phyloP scores from a whole-genome alignment of 2,113 vertebrate genomes.

The Triplophysa dalaica region DNA sequence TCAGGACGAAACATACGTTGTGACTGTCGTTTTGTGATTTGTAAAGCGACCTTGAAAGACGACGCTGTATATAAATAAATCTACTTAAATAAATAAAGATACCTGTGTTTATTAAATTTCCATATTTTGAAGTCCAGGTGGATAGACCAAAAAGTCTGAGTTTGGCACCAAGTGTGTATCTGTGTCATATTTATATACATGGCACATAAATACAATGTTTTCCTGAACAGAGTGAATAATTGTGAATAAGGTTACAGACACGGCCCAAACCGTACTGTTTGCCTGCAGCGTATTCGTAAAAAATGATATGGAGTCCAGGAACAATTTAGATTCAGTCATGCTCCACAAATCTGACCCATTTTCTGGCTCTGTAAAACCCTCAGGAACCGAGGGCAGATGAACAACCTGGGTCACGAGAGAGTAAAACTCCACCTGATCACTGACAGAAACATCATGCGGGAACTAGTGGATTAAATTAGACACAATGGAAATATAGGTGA shows the following conservation, averaged over 20 bases:
- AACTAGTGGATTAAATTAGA: slow-evolving; percentile 17
- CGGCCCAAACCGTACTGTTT: slow-evolving; percentile 7
- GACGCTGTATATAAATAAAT: no score
- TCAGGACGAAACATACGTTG: background rate
- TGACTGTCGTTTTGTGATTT: background rate
- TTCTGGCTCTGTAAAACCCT: slow-evolving; percentile 58
- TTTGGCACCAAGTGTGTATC: no score
- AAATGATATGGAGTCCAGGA: slow-evolving; percentile 47
- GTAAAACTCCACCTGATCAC: slow-evolving; percentile 27
- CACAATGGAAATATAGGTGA: slow-evolving; percentile 4
- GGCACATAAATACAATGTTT: background rate
- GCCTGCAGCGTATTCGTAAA: slow-evolving; percentile 18
- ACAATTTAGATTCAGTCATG: slow-evolving; percentile 67
- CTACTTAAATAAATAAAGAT: background rate
- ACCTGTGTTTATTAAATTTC: background rate
- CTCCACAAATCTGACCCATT: slow-evolving; percentile 69
- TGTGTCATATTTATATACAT: background rate
- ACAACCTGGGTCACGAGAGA: slow-evolving; percentile 36
- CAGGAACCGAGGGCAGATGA: slow-evolving; percentile 53
- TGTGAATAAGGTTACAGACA: background rate
- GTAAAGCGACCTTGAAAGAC: background rate
- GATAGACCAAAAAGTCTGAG: background rate
- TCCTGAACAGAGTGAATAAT: slow-evolving; percentile 16
- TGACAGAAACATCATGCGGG: background rate
- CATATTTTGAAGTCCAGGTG: background rate